These are phyloP conservation scores for Puntigrus tetrazona DNA, from an alignment of 2,113 vertebrate species.

Conservation along the genomic window DNA sequence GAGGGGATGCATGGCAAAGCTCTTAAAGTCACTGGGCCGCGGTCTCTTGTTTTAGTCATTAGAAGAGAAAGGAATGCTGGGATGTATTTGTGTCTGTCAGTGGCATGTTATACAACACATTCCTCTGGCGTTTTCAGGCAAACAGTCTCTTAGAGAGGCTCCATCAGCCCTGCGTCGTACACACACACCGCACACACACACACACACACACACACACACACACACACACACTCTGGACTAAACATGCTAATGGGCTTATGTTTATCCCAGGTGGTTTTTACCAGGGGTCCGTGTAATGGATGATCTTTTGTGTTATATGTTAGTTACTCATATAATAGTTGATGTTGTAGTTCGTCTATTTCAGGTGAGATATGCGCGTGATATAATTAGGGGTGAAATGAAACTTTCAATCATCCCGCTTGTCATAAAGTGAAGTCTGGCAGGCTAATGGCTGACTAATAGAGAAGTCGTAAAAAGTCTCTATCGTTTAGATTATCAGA, in stretches of 20 bases:
- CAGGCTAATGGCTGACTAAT: not conserved
- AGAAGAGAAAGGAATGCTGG: slow-evolving; percentile 69
- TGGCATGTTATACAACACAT: slow-evolving; percentile 70
- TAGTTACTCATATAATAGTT: too few species aligned
- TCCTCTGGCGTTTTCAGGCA: slow-evolving; percentile 65
- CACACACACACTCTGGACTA: not conserved
- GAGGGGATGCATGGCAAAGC: slow-evolving; percentile 67
- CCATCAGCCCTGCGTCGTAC: slow-evolving; percentile 26
- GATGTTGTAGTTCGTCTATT: too few species aligned
- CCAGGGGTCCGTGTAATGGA: not conserved
- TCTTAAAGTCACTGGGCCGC: slow-evolving; percentile 63
- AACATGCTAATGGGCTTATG: not conserved
- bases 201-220: too few species aligned
- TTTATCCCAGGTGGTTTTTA: not conserved
- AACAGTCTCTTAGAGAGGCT: slow-evolving; percentile 52
- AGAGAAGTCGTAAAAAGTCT: not conserved
- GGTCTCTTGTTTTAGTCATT: slow-evolving; percentile 78
- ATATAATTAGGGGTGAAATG: not conserved
- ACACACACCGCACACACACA: not conserved
- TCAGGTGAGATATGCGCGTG: not conserved
- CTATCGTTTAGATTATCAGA: too few species aligned
- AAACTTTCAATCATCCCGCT: not conserved
- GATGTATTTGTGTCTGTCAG: slow-evolving; percentile 56
- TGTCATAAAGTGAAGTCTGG: not conserved
- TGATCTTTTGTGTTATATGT: not conserved